Percentiles rank a stretch among this genome's conserved stretches.
Evolutionary conservation across 2,888 invertebrate genomes (phyloP).

Genomic region (Leptopilina syphax): DNA sequence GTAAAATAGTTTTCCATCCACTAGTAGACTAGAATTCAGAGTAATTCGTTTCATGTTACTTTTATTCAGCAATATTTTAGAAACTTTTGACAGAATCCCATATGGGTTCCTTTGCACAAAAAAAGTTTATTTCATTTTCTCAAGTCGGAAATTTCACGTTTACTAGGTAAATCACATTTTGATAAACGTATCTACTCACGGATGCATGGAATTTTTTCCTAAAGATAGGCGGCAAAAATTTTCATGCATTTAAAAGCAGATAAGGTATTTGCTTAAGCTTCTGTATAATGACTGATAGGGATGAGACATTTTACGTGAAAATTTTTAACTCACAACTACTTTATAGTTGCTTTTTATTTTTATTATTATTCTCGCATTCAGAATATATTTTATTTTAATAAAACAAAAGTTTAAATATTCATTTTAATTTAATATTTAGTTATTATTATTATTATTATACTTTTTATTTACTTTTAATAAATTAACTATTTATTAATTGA

Average conservation of each 20-base stretch:
- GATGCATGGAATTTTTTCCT: slow-evolving; percentile 36
- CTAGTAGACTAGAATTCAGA: not conserved
- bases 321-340: not conserved
- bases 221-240: slow-evolving; percentile 27
- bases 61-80: slow-evolving; percentile 9
- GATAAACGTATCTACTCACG: slow-evolving; percentile 32
- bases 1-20: slow-evolving; percentile 16
- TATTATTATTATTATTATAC: too few relatives aligned
- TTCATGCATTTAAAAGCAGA: slow-evolving; percentile 36
- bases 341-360: not conserved
- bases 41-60: not conserved
- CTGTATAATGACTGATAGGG: slow-evolving; percentile 23
- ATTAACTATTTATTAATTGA: too few relatives aligned
- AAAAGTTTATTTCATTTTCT: slow-evolving; percentile 12
- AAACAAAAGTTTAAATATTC: too few relatives aligned
- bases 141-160: slow-evolving; percentile 19
- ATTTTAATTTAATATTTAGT: too few relatives aligned
- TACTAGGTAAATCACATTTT: slow-evolving; percentile 29
- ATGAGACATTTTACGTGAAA: slow-evolving; percentile 1
- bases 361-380: too few relatives aligned
- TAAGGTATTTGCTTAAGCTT: slow-evolving; percentile 27
- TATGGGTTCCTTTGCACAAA: not conserved
- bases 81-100: not conserved
- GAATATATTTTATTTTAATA: too few relatives aligned
- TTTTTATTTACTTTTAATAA: too few relatives aligned